Base-by-base conservation (phyloP, 2,888 invertebrate genomes). In the Drosophila dives region DNA sequence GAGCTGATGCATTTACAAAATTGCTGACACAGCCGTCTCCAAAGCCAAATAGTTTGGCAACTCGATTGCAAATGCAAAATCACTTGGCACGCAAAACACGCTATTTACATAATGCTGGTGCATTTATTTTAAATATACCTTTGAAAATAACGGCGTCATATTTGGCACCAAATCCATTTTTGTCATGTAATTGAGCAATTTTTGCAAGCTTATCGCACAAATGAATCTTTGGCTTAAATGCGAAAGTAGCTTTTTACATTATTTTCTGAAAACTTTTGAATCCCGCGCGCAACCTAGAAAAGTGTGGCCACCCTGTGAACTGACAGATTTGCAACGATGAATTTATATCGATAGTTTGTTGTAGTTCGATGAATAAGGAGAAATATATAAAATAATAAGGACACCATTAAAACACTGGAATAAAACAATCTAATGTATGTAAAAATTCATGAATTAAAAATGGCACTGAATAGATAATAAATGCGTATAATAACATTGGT, bases 41-140 rank as follows among this genome's bases (percentile, higher is more conserved):
- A 62, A 68, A 59, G 32, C 32, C 20, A n/a, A 54, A 38, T 50
- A 72, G 64, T 67, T 66, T 73, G 66, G 45, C 58, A 62, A 29
- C 33, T 23, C 42, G 38, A 67, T 65, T 70, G 60, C 62, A 58
- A 40, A 49, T 53, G 33, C 6, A 26, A 40, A 58, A 45, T 71
- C 42, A 42, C 20, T 64, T 64, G 58, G 42, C 67, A 62, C 54
- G 63, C 54, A 64, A 68, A 75, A 61, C 67, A 32, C 65, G 54
- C 72, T 77, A 80, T 75, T 79, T 66, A 62, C 61, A 71, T 70
- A 70, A 73, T 72, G 76, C 80, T 48, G 10, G 64, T 36, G 74
- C 40, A 55, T 51, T 67, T 73, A 45, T 17, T 12, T 7, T n/a
- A 48, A 23, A 36, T 48, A 55, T 49, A 55, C 23, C 55, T 55